Base-by-base conservation (phyloP, 2,797 vertebrate species). In the Mus caroli region DNA sequence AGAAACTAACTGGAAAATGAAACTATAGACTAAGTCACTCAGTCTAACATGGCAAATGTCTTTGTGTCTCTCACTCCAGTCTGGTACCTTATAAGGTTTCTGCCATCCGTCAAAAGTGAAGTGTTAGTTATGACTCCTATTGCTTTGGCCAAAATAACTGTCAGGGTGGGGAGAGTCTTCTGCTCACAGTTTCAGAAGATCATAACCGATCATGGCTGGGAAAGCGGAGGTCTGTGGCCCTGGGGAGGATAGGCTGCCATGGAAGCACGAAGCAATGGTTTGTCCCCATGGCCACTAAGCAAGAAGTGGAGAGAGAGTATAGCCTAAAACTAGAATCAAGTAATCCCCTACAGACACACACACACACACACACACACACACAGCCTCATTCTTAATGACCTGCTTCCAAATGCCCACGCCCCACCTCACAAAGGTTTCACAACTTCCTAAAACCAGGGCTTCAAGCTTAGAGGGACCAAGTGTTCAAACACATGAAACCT, bases 61-160 rank as follows among this genome's bases (percentile, higher is more conserved):
- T 96, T 40, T 88, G 22, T 4, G 0, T 19, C 60, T 91, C 85
- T 94, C 67, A n/a, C 93, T 85, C 60, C 37, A 46, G 19, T 40
- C 58, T 28, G 69, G n/a, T 24, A 31, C 54, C 37, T 96, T 85
- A 73, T 0, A 85, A 22, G 31, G n/a, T 9, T 88, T 96, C 88
- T 71, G 22, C 62, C 75, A 11, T 34, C 43, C 19, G 8, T 87
- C 71, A 87, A 88, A 87, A 84, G 67, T 20, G 87, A 93, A 93
- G 34, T 9, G 9, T 62, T 60, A 54, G 14, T 73, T 58, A 34
- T n/a, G 9, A 7, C 40, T 58, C 40, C 60, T 17, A 10, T 24
- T 62, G 37, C 56, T 77, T 46, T 43, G 37, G 43, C n/a, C 37
- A 46, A 34, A 56, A 34, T 34, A 62, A 50, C 73, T 46, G 20